Percentiles rank a stretch among this genome's conserved stretches.
phyloP scores from a whole-genome alignment of 2,888 invertebrate genomes.

The Parnassius orleans region DNA sequence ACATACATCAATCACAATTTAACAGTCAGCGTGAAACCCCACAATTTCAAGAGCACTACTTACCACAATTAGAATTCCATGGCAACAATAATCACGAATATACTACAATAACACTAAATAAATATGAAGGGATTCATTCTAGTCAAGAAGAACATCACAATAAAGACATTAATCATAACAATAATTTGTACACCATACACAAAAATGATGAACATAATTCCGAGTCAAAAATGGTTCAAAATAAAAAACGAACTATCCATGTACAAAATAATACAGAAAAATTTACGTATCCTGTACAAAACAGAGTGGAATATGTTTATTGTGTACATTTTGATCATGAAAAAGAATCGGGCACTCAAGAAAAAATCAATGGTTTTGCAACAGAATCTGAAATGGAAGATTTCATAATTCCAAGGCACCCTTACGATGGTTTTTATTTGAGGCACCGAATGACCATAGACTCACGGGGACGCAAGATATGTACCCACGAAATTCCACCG shows the following conservation, averaged over 20 bases:
- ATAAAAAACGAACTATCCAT: background rate
- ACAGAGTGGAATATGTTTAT: conserved; percentile 41
- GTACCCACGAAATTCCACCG: conserved; percentile 68
- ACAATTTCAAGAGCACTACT: background rate
- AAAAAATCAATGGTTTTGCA: conserved; percentile 50
- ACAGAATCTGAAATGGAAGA: conserved; percentile 59
- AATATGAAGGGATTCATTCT: conserved; percentile 1
- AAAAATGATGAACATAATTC: background rate
- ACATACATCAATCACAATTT: conserved; percentile 6
- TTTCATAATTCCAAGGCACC: conserved; percentile 64
- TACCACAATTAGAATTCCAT: conserved; percentile 2
- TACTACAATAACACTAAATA: background rate
- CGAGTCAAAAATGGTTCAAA: conserved; percentile 6
- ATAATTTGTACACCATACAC: conserved; percentile 1
- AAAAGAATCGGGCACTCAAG: conserved; percentile 33
- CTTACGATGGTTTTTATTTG: conserved; percentile 74
- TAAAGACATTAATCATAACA: background rate
- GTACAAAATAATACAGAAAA: conserved; percentile 27
- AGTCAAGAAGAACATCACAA: conserved; percentile 5
- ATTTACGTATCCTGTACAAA: conserved; percentile 24
- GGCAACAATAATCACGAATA: conserved; percentile 8
- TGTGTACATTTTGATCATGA: conserved; percentile 50
- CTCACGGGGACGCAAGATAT: conserved; percentile 63
- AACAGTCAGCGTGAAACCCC: conserved; percentile 1
- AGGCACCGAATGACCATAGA: conserved; percentile 66